Conservation (phyloP, 2,888 invertebrate genomes). For the Baccha elongata region DNA sequence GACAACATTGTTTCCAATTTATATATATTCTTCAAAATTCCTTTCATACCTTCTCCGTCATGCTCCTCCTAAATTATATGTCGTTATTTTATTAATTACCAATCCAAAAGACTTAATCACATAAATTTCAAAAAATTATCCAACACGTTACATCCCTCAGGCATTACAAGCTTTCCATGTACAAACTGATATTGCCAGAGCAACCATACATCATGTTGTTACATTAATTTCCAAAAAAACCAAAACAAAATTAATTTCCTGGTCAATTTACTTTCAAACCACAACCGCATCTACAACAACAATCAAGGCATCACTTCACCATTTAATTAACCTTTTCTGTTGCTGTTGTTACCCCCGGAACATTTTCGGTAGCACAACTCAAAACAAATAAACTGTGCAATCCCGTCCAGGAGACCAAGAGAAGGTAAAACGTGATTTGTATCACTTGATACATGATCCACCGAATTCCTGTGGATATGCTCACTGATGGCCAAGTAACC, state of each 20-base stretch:
- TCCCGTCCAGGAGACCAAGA: not conserved
- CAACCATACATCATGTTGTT: not conserved
- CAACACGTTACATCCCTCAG: slow-evolving; percentile 27
- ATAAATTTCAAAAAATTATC: slow-evolving; percentile 24
- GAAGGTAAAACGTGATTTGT: slow-evolving; percentile 50
- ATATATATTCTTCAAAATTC: too few species aligned
- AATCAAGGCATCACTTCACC: slow-evolving; percentile 52
- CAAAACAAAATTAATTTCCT: slow-evolving; percentile 45
- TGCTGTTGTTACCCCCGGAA: slow-evolving; percentile 8
- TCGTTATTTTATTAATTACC: slow-evolving; percentile 28
- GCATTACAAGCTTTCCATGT: slow-evolving; percentile 27
- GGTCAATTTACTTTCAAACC: slow-evolving; percentile 54
- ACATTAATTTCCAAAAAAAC: slow-evolving; percentile 15
- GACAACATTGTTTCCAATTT: too few species aligned
- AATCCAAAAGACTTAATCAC: slow-evolving; percentile 29
- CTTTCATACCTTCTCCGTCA: not conserved
- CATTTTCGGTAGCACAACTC: slow-evolving; percentile 49
- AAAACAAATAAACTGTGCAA: slow-evolving; percentile 42
- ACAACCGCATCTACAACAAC: slow-evolving; percentile 18
- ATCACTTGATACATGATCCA: slow-evolving; percentile 29
- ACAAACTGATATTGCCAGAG: not conserved
- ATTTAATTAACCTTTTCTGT: slow-evolving; percentile 56
- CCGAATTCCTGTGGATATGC: slow-evolving; percentile 15
- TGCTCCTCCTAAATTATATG: slow-evolving; percentile 20
- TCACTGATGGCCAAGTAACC: not conserved